phyloP scores from a whole-genome alignment of 2,888 invertebrate genomes.

The Tryphoninae sp. region DNA sequence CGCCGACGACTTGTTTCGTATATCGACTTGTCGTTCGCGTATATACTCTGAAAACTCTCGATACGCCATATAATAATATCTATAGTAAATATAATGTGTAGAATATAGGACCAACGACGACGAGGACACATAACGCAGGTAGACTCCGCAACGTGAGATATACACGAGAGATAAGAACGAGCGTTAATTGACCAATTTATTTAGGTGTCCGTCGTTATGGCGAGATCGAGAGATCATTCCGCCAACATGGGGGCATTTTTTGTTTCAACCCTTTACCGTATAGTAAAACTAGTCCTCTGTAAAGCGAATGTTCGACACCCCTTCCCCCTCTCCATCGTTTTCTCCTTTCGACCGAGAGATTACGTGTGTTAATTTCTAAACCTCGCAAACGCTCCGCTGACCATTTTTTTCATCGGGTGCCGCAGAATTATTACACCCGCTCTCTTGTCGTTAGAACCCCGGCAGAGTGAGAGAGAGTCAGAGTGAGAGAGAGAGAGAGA shows the following conservation, averaged over 20 bases:
- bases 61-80: background rate
- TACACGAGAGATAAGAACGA: slow-evolving; percentile 31
- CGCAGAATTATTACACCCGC: slow-evolving; percentile 10
- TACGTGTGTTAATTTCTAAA: slow-evolving; percentile 5
- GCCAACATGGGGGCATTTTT: background rate
- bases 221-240: slow-evolving; percentile 9
- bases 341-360: background rate
- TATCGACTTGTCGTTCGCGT: background rate
- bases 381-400: background rate
- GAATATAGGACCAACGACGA: no score
- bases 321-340: background rate
- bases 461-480: background rate
- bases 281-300: background rate
- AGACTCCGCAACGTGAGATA: background rate
- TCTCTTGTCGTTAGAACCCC: background rate
- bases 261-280: background rate
- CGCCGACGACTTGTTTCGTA: background rate
- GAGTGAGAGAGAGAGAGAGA: background rate
- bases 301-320: background rate
- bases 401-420: slow-evolving; percentile 4
- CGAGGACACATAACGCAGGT: background rate
- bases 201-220: slow-evolving; percentile 42
- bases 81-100: background rate
- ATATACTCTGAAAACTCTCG: background rate
- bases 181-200: slow-evolving; percentile 54